A percentile compares a stretch with the other conserved stretches of the same genome.
Evolutionary conservation across 2,113 vertebrate species (phyloP).

Genomic region (Anseranas semipalmata): DNA sequence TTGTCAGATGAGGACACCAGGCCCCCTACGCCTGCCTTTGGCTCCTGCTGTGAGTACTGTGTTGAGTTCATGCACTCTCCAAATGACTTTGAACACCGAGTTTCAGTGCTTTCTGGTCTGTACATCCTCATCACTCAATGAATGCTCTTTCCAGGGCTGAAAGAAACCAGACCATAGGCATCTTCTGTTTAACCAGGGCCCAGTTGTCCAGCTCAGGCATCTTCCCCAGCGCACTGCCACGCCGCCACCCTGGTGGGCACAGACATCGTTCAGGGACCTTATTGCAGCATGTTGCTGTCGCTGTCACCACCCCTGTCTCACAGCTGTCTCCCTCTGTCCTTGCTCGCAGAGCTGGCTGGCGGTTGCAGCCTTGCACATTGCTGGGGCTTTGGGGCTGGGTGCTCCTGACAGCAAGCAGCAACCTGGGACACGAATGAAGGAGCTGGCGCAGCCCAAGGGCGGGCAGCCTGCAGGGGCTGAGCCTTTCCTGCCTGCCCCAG

Average conservation of each 20-base stretch:
- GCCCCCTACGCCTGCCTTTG: fast-evolving
- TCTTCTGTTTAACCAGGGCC: not conserved
- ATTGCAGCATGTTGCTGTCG: not conserved
- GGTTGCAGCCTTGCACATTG: fast-evolving
- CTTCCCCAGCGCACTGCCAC: not conserved
- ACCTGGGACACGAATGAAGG: not conserved
- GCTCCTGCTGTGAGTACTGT: not conserved
- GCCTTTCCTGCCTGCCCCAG: not conserved
- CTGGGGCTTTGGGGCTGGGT: not conserved
- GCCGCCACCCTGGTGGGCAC: fast-evolving
- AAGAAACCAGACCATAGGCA: not conserved
- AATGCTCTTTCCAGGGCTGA: not conserved
- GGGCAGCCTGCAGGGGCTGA: not conserved
- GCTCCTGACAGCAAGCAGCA: not conserved
- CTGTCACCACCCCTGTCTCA: not conserved
- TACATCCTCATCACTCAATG: not conserved
- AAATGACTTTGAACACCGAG: not conserved
- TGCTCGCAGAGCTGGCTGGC: not conserved
- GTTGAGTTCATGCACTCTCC: not conserved
- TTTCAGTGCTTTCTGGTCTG: not conserved
- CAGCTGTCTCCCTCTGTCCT: not conserved
- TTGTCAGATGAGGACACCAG: not conserved
- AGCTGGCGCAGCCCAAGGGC: not conserved
- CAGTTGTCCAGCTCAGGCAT: not conserved
- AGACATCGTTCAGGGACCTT: not conserved